Evolutionary conservation across 1,140 invertebrate genomes (phyloP).

Genomic region (Papilio machaon): DNA sequence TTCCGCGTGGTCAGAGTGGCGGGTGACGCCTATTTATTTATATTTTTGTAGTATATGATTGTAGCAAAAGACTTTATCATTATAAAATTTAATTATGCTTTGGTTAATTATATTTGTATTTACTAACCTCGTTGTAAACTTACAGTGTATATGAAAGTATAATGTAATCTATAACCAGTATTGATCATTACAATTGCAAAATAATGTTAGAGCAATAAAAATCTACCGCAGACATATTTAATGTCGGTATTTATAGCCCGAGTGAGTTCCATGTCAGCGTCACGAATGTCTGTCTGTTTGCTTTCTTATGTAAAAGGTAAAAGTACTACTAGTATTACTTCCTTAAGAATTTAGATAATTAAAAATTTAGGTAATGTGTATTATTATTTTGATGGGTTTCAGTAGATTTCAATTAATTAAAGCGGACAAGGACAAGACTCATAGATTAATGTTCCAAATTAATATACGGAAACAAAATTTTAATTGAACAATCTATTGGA

Average conservation of each 20-base stretch:
- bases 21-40: background rate
- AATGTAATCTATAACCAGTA: conserved; percentile 20
- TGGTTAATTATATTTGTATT: background rate
- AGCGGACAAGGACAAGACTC: background rate
- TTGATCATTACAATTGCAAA: conserved; percentile 37
- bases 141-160: conserved; percentile 16
- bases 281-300: conserved; percentile 27
- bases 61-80: background rate
- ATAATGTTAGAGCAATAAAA: conserved; percentile 34
- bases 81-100: background rate
- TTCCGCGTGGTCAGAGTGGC: too few species aligned
- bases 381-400: background rate
- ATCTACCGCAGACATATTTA: conserved; percentile 23
- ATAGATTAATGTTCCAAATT: background rate
- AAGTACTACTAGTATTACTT: background rate
- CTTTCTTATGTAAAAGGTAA: conserved; percentile 18
- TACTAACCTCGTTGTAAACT: background rate
- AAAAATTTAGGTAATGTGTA: background rate
- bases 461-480: background rate
- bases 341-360: background rate
- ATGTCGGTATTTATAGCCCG: background rate
- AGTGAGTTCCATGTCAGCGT: conserved; percentile 6
- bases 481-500: background rate
- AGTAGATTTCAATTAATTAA: background rate
- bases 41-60: background rate